Evolutionary conservation across 2,888 invertebrate genomes (phyloP).

Genomic region (Chymomyza fuscimana): DNA sequence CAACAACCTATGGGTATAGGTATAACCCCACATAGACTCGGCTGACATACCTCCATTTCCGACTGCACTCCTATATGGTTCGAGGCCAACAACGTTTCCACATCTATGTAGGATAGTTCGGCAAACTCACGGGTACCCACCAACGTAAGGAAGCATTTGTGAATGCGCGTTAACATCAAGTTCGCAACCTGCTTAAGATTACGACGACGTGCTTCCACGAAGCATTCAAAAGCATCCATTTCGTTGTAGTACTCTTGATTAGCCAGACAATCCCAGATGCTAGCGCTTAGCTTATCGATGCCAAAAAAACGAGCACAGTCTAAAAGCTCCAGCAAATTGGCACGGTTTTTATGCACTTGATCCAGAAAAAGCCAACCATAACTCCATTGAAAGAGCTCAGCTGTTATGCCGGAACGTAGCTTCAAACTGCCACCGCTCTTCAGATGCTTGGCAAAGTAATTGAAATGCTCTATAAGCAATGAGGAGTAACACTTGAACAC

Average conservation of each 20-base stretch:
- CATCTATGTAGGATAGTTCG: background rate
- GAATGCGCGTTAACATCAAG: background rate
- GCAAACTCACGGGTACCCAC: background rate
- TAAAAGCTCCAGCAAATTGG: background rate
- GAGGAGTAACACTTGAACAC: background rate
- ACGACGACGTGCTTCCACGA: background rate
- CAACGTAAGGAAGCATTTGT: background rate
- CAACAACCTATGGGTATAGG: too few species aligned
- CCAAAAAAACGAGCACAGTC: background rate
- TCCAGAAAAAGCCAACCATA: background rate
- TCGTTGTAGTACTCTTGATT: background rate
- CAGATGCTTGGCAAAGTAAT: background rate
- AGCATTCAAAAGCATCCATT: slow-evolving; percentile 3
- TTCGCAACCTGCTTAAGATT: background rate
- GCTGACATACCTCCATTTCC: background rate
- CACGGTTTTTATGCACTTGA: background rate
- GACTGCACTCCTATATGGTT: background rate
- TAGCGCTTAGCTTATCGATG: background rate
- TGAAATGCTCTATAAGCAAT: background rate
- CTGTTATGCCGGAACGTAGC: background rate
- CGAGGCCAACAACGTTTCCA: background rate
- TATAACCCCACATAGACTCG: too few species aligned
- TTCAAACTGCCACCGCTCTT: background rate
- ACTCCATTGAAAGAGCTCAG: background rate
- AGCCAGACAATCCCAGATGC: background rate